These are phyloP conservation scores for Hemaris fuciformis DNA, from an alignment of 2,888 invertebrate species.

Conservation along the genomic window DNA sequence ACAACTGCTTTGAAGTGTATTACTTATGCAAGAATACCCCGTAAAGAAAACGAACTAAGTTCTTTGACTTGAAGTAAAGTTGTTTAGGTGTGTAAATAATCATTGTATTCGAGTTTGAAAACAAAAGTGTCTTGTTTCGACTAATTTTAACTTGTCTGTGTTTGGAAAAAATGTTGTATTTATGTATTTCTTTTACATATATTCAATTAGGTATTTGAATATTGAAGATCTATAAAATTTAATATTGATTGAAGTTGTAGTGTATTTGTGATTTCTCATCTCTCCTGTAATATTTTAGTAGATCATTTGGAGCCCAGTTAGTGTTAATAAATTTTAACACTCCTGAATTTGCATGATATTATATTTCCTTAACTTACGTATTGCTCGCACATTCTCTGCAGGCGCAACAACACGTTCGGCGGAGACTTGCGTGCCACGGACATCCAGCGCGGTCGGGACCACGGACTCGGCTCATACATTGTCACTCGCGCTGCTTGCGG, in stretches of 20 bases:
- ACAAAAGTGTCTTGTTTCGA: not conserved
- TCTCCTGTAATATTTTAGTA: too few relatives aligned
- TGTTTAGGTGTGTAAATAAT: not conserved
- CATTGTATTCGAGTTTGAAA: not conserved
- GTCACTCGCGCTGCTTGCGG: constrained; percentile 89
- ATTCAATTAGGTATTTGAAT: too few relatives aligned
- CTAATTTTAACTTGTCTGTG: not conserved
- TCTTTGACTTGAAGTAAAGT: not conserved
- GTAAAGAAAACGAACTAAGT: not conserved
- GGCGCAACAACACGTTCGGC: too few relatives aligned
- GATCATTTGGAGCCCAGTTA: too few relatives aligned
- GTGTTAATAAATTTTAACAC: too few relatives aligned
- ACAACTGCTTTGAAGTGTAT: not conserved
- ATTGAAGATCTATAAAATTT: too few relatives aligned
- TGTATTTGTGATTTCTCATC: too few relatives aligned
- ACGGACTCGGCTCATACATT: constrained; percentile 90
- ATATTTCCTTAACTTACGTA: too few relatives aligned
- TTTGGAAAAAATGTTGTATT: too few relatives aligned
- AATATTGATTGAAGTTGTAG: too few relatives aligned
- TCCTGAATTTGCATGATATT: too few relatives aligned
- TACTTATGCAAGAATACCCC: not conserved
- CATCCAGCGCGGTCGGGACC: constrained; percentile 93
- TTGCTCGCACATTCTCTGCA: constrained; percentile 30
- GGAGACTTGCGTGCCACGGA: constrained; percentile 91
- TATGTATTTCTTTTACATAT: too few relatives aligned